Evolutionary conservation across 1,140 invertebrate species (phyloP).

Genomic region (Agraylea sexmaculata): DNA sequence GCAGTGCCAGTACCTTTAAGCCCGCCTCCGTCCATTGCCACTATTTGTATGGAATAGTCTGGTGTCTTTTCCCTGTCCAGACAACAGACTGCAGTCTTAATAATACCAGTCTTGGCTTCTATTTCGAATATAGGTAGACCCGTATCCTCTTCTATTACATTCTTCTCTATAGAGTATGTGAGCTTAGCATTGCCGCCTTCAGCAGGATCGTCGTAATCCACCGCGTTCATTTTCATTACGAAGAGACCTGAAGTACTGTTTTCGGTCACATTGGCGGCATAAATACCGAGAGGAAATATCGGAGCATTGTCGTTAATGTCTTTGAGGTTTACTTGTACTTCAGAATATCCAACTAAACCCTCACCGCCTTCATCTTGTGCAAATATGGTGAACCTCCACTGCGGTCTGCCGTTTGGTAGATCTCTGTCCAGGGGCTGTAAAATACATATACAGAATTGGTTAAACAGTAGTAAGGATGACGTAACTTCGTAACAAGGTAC

Average conservation of each 20-base stretch:
- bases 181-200: conserved; percentile 53
- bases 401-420: conserved; percentile 54
- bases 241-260: conserved; percentile 49
- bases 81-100: conserved; percentile 51
- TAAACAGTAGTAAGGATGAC: too few relatives aligned
- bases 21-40: conserved; percentile 47
- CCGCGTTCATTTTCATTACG: conserved; percentile 58
- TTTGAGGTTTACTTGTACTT: conserved; percentile 59
- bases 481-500: too few relatives aligned
- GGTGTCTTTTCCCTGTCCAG: conserved; percentile 53
- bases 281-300: conserved; percentile 51
- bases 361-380: conserved; percentile 58
- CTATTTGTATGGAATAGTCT: conserved; percentile 54
- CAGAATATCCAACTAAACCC: conserved; percentile 57
- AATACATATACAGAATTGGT: conserved; percentile 1
- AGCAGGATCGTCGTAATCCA: conserved; percentile 57
- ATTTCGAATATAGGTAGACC: conserved; percentile 53
- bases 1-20: conserved; percentile 45
- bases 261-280: conserved; percentile 53
- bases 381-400: conserved; percentile 64
- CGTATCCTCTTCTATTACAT: conserved; percentile 52
- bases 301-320: conserved; percentile 70
- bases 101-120: conserved; percentile 50
- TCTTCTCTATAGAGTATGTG: conserved; percentile 55
- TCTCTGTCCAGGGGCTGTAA: conserved; percentile 55